Conservation (phyloP, 2,797 vertebrate species). For the Pachyuromys duprasi region DNA sequence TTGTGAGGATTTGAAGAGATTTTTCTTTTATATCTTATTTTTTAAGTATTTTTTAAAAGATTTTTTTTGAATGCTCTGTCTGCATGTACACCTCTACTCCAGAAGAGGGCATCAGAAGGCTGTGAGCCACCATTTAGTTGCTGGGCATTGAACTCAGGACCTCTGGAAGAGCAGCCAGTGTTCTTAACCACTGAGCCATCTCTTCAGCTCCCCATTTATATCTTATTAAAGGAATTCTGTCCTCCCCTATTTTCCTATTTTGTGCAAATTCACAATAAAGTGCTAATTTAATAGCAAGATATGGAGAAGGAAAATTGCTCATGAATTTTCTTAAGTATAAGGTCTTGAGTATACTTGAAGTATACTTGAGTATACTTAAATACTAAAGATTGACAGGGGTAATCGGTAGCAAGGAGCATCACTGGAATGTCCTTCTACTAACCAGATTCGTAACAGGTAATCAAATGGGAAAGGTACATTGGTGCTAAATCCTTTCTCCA, state of each 20-base stretch:
- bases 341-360: slow-evolving; percentile 33
- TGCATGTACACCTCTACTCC: too few species aligned
- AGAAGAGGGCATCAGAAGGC: too few species aligned
- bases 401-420: neutral
- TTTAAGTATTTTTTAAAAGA: too few species aligned
- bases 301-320: slow-evolving; percentile 24
- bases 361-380: slow-evolving; percentile 28
- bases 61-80: too few species aligned
- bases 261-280: slow-evolving; percentile 44
- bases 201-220: neutral
- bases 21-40: neutral
- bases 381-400: neutral
- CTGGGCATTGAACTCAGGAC: too few species aligned
- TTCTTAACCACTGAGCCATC: too few species aligned
- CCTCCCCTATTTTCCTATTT: neutral
- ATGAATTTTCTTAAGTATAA: neutral
- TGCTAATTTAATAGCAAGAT: slow-evolving; percentile 36
- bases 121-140: too few species aligned
- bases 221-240: neutral
- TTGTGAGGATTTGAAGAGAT: neutral
- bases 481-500: slow-evolving; percentile 17
- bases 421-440: slow-evolving; percentile 18
- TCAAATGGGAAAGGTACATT: neutral
- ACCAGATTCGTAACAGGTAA: slow-evolving; percentile 19
- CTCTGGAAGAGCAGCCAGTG: too few species aligned